Evolutionary conservation across 2,113 vertebrate genomes (phyloP).

Genomic region (Suncus etruscus): DNA sequence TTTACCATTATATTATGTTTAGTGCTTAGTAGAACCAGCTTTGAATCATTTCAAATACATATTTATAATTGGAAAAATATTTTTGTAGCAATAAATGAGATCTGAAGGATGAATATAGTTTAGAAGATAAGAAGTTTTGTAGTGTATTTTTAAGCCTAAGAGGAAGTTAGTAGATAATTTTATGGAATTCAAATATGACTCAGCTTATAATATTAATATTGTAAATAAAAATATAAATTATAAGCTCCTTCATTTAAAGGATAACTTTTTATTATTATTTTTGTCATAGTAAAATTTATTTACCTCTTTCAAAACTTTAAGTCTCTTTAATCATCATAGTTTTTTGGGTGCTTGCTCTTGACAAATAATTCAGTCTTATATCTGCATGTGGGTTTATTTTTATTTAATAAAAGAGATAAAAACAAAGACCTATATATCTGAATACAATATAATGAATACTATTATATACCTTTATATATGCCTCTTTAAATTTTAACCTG

Average conservation of each 20-base stretch:
- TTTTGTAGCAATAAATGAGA: constrained; percentile 43
- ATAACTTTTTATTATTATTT: constrained; percentile 47
- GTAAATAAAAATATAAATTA: constrained; percentile 66
- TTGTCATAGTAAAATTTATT: constrained; percentile 56
- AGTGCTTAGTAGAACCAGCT: neutral
- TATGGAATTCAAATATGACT: constrained; percentile 66
- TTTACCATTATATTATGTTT: constrained; percentile 46
- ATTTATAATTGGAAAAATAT: constrained; percentile 49
- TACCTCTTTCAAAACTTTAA: neutral
- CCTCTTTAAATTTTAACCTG: neutral
- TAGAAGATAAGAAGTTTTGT: constrained; percentile 44
- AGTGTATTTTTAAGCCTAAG: constrained; percentile 49
- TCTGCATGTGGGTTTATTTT: neutral
- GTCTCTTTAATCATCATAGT: neutral
- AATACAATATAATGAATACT: neutral
- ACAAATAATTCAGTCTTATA: neutral
- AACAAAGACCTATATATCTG: neutral
- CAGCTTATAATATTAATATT: constrained; percentile 71
- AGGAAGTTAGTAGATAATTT: constrained; percentile 73
- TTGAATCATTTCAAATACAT: constrained; percentile 61
- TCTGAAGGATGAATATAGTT: constrained; percentile 35
- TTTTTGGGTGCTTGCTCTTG: neutral
- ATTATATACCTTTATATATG: neutral
- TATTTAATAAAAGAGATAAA: neutral
- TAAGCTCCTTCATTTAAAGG: constrained; percentile 48